Evolutionary conservation across 1,140 invertebrate species (phyloP), one percentile per base, ranked within the genome.

Genomic region (Pogonognathellus flavescens): DNA sequence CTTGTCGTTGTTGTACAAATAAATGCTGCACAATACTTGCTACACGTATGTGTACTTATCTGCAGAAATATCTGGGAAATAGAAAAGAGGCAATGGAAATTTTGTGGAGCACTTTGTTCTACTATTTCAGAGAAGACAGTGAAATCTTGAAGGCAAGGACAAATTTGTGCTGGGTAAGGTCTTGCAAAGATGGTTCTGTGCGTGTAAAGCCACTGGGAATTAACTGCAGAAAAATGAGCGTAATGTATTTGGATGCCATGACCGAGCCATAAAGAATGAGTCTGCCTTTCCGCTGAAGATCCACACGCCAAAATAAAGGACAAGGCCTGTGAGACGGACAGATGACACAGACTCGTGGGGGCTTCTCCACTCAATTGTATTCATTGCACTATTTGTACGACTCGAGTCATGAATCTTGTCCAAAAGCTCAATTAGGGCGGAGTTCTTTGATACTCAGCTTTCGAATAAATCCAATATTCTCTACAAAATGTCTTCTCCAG

Each of bases 391-490:
- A 82, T 82, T 82, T 82, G 80, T 82, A 55, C 52, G 20, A 55
- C 52, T 55, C 80, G 20, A 25, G 80, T 52, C 53, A 82, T 82
- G 80, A 82, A 82, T 82, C 80, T 82, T 82, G 52, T 59, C 80
- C 52, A 25, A 82, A 59, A 82, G 80, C 80, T 82, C 80, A 82
- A 82, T 82, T 82, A 82, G 55, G 80, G 80, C 22, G 55, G 80
- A 82, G 80, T 82, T 59, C 80, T 82, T 82, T 82, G 80, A 82
- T 82, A 49, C 20, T 31, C 18, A 57, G 80, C 52, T 59, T 82
- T 82, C 52, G n/a, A 41, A 50, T 76, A 76, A 76, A 76, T 76
- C 70, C 70, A 76, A 76, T 76, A 76, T 76, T 76, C 70, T n/a
- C 70, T 49, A n/a, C 70, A 76, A 76, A 76, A 76, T 76, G 41